Base-by-base conservation (phyloP, 2,797 vertebrate genomes). In the Setipinna tenuifilis region DNA sequence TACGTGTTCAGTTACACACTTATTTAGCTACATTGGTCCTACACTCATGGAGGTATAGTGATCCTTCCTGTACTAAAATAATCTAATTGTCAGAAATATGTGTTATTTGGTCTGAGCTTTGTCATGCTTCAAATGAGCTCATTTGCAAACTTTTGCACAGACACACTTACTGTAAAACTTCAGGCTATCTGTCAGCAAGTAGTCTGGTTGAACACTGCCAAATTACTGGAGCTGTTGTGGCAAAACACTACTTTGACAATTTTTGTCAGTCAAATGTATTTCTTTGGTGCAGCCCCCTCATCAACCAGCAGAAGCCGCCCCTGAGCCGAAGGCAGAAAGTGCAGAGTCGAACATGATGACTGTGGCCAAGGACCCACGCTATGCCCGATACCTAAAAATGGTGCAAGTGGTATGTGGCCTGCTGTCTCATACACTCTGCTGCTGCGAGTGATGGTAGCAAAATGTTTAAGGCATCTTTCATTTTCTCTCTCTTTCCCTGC, bases 341-440 rank as follows among this genome's bases (percentile, higher is more conserved):
- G 88, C 92, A 44, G 90, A 93, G 85, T 96, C 96, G 88, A 96
- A 97, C 46, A 84, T 95, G 75, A 92, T 95, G 93, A 99, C 98
- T 4, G 98, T 99, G 89, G 96, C 97, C 85, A 99, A 98, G 92
- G 98, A 99, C 90, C 97, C 97, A 28, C 96, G 96, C 89, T 99
- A 99, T 5, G 97, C 98, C 85, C 96, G 97, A 94, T 99, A 99
- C 85, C 94, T 99, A 83, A 99, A 98, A 94, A 99, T 99, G 98
- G 97, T 99, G 54, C 98, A 99, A 95, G 98, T 99, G 97, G 98
- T 99, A 93, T 94, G 97, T 54, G 14, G 50, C 93, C 5, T 28
- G 57, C 10, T 10, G 31, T 85, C 0, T 65, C 10, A 25, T 65
- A 65, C 23, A 25, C 61, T 65, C 50, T 54, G 50, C 2, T 14